phyloP scores from a whole-genome alignment of 2,888 invertebrate species.

The Acrobeloides nanus region DNA sequence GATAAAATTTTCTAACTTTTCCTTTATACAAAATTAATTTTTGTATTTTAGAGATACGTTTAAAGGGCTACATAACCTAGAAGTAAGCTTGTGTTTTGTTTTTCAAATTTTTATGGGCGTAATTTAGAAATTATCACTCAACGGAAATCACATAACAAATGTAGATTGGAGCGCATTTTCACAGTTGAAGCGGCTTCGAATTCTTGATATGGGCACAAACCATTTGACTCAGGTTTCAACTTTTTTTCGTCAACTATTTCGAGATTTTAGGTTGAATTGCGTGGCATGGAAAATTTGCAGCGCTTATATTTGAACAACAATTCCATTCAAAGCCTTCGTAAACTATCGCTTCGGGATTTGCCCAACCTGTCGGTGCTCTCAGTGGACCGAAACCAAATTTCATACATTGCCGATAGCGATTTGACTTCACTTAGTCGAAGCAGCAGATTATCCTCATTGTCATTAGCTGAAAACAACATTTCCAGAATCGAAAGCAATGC shows the following conservation, averaged over 20 bases:
- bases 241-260: constrained; percentile 2
- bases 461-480: constrained; percentile 36
- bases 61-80: constrained; percentile 51
- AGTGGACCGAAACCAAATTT: constrained; percentile 36
- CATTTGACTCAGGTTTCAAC: constrained; percentile 33
- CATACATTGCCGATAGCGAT: constrained; percentile 35
- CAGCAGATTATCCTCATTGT: constrained; percentile 41
- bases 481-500: constrained; percentile 20
- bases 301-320: constrained; percentile 49
- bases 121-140: no score
- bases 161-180: constrained; percentile 40
- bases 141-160: constrained; percentile 28
- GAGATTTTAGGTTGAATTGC: constrained; percentile 20
- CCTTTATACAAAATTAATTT: no score
- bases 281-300: constrained; percentile 30
- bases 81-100: constrained; percentile 45
- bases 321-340: constrained; percentile 28
- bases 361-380: constrained; percentile 29
- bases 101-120: no score
- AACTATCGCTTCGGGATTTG: constrained; percentile 29
- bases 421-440: constrained; percentile 34
- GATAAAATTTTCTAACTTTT: constrained; percentile 1
- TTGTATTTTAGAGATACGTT: constrained; percentile 36
- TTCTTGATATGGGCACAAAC: constrained; percentile 56
- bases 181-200: constrained; percentile 31